Evolutionary conservation across 2,888 invertebrate species (phyloP).

Genomic region (Diplazon laetatorius): DNA sequence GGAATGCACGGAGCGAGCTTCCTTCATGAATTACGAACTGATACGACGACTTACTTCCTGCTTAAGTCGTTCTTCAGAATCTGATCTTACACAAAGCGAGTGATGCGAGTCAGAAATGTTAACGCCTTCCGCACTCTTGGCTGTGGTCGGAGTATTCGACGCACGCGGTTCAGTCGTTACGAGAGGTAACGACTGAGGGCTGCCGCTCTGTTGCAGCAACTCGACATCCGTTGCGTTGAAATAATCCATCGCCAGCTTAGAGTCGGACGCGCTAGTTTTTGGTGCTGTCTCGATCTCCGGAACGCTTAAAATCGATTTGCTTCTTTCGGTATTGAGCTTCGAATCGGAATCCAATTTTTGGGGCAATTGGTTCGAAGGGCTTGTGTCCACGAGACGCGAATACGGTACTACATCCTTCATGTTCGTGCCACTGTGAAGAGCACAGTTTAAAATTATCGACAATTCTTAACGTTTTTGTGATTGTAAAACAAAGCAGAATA

Average conservation of each 20-base stretch:
- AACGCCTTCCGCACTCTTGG: conserved; percentile 83
- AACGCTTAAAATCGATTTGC: conserved; percentile 82
- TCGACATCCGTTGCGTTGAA: conserved; percentile 83
- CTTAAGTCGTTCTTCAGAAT: conserved; percentile 85
- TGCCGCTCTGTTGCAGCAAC: conserved; percentile 73
- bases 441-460: conserved; percentile 58
- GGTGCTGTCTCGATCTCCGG: conserved; percentile 84
- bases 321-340: conserved; percentile 85
- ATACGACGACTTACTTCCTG: conserved; percentile 82
- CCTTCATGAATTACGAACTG: conserved; percentile 1
- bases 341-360: conserved; percentile 89
- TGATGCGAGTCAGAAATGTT: conserved; percentile 88
- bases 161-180: conserved; percentile 74
- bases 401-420: conserved; percentile 91
- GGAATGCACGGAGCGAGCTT: conserved; percentile 1
- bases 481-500: too few species aligned
- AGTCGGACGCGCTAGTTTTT: conserved; percentile 94
- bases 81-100: conserved; percentile 85
- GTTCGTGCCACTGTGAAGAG: conserved; percentile 74
- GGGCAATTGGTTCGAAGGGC: conserved; percentile 83
- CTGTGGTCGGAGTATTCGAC: conserved; percentile 81
- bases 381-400: conserved; percentile 89
- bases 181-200: conserved; percentile 76
- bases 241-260: conserved; percentile 91
- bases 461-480: too few species aligned